Conservation (phyloP, 2,888 invertebrate species). For the Scaptomyza parva region DNA sequence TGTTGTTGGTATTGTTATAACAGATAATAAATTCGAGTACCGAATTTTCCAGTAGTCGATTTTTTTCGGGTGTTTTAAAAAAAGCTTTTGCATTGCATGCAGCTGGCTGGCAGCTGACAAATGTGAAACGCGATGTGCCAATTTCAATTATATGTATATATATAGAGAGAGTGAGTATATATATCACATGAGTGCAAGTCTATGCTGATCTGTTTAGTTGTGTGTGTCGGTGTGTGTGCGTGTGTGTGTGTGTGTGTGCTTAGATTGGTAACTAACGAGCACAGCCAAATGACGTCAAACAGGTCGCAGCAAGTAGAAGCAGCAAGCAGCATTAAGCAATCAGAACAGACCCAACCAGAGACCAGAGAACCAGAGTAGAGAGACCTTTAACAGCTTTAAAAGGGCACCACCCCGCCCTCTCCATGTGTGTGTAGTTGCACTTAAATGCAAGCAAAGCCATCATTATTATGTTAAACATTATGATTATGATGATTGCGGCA, state of each 20-base stretch:
- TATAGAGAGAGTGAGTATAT: no score
- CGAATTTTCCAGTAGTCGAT: no score
- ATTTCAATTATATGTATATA: no score
- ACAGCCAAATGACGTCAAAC: conserved; percentile 54
- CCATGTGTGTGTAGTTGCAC: conserved; percentile 22
- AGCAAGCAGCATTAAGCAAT: conserved; percentile 13
- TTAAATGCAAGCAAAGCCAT: conserved; percentile 43
- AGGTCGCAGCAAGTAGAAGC: conserved; percentile 45
- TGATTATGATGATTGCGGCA: conserved; percentile 55
- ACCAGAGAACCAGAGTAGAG: no score
- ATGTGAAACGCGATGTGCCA: no score
- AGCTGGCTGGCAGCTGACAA: no score
- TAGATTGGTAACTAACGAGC: conserved; percentile 19
- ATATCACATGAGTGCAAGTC: conserved; percentile 18
- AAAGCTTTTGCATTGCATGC: no score
- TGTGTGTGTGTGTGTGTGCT: conserved; percentile 1
- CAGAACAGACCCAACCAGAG: no score
- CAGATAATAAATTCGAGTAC: no score
- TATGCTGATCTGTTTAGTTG: conserved; percentile 16
- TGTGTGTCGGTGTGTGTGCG: background rate
- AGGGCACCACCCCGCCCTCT: background rate
- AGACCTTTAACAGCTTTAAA: conserved; percentile 34
- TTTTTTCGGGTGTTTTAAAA: no score
- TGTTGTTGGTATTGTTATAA: no score
- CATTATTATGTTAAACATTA: conserved; percentile 48